Conservation (phyloP, 2,888 invertebrate genomes). For the Hydrotaea diabolus region DNA sequence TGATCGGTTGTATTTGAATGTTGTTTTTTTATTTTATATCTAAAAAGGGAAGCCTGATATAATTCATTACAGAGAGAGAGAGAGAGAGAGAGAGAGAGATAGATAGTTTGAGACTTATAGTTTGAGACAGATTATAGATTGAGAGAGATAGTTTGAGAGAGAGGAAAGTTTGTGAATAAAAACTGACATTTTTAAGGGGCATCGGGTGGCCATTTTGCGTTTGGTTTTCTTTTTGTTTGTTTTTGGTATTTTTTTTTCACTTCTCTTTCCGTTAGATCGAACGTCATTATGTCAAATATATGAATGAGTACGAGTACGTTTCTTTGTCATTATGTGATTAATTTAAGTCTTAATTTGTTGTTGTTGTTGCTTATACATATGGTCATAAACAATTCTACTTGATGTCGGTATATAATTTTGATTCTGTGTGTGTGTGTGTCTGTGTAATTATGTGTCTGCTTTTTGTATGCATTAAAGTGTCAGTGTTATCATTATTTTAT, state of each 20-base stretch:
- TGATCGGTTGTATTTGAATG: conserved; percentile 4
- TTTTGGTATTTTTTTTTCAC: background rate
- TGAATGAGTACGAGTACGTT: background rate
- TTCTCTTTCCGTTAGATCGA: background rate
- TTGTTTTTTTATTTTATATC: conserved; percentile 14
- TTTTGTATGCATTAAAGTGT: conserved; percentile 32
- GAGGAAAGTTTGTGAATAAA: background rate
- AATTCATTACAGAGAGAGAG: conserved; percentile 19
- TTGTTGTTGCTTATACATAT: conserved; percentile 13
- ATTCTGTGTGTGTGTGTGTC: conserved; percentile 42
- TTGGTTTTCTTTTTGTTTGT: conserved; percentile 1
- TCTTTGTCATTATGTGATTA: conserved; percentile 22
- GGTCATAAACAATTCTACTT: conserved; percentile 57
- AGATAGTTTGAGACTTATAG: background rate
- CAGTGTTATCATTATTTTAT: conserved; percentile 40
- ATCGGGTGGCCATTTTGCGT: conserved; percentile 3
- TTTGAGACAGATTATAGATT: background rate
- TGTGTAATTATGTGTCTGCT: conserved; percentile 11
- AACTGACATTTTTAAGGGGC: background rate
- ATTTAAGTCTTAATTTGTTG: conserved; percentile 52
- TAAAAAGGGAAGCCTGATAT: conserved; percentile 57
- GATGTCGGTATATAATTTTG: conserved; percentile 62
- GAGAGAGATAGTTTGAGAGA: background rate
- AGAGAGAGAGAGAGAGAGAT: background rate
- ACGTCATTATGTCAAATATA: background rate